Percentiles rank a stretch among this genome's conserved stretches.
phyloP scores from a whole-genome alignment of 2,113 vertebrate genomes.

The Psophia crepitans region DNA sequence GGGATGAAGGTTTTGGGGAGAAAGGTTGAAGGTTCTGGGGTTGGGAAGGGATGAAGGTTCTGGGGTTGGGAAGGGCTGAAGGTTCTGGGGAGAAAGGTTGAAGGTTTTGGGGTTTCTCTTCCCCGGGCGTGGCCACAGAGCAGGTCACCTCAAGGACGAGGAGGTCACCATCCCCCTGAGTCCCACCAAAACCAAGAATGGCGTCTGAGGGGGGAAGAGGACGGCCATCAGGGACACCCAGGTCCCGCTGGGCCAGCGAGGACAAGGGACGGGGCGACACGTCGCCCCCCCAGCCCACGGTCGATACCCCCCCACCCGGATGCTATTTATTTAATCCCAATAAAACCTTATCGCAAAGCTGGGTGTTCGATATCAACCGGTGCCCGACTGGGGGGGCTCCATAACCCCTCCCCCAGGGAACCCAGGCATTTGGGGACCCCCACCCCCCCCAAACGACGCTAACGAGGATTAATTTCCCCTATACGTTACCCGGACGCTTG shows the following conservation, averaged over 20 bases:
- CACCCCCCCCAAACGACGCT: background rate
- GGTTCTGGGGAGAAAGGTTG: background rate
- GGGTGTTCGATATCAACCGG: fast-evolving
- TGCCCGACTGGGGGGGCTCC: no score
- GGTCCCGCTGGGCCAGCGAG: background rate
- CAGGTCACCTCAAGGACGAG: background rate
- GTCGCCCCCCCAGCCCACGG: background rate
- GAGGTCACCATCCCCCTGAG: background rate
- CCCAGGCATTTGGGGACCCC: background rate
- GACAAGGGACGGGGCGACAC: background rate
- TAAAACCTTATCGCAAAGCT: background rate
- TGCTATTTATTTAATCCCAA: background rate
- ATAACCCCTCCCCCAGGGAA: background rate
- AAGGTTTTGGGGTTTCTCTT: background rate
- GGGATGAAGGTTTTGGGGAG: no score
- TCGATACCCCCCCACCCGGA: background rate
- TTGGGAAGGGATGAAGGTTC: no score
- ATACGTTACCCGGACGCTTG: background rate
- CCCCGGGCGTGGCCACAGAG: background rate
- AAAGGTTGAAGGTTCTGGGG: background rate
- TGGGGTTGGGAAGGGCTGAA: background rate
- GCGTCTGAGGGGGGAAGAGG: background rate
- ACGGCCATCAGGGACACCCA: background rate
- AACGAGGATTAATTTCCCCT: background rate
- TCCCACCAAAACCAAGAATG: background rate